Evolutionary conservation across 2,113 vertebrate genomes (phyloP), one percentile per base, ranked within the genome.

Genomic region (Chauna torquata): DNA sequence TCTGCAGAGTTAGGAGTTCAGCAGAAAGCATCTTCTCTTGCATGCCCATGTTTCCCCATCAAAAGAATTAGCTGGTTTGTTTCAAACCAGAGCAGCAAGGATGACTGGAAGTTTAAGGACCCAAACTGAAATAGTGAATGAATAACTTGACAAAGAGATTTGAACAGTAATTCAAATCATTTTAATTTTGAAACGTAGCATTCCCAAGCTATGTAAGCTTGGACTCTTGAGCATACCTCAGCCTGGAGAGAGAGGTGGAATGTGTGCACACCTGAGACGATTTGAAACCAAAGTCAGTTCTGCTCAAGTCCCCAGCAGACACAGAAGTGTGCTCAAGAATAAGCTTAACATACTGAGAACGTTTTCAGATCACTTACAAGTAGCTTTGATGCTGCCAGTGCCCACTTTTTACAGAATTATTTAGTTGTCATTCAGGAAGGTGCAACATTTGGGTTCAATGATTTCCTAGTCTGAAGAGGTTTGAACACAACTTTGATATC

Each of bases 281-380:
- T 68, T 72, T 5, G 6, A 87, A 72, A 82, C 7, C 14, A 75
- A 78, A 38, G 18, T 78, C 20, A 55, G 36, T 54, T 82, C 55
- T 75, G 22, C 18, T 66, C 27, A 72, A 24, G 12, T 16, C 20
- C 70, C 22, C 44, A 22, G 4, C 8, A 27, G 18, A 42, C 11
- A 38, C 16, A 58, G 14, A 54, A 4, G 1, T 6, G 34, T 10
- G 28, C 9, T 87, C 19, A 42, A 36, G 18, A 44, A 5, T 36
- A 34, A 16, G 8, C 8, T 5, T 7, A n/a, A 32, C 0, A 0
- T 45, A 45, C 14, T 66, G 52, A 64, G n/a, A 50, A 59, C 18
- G 12, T 64, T 86, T 88, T 81, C 40, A 52, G 47, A 9, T 57
- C 32, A 28, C 23, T 59, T 24, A 52, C 4, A 83, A 24, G 16